These are phyloP conservation scores for Gambusia holbrooki DNA, from an alignment of 2,113 vertebrate species.

Conservation along the genomic window DNA sequence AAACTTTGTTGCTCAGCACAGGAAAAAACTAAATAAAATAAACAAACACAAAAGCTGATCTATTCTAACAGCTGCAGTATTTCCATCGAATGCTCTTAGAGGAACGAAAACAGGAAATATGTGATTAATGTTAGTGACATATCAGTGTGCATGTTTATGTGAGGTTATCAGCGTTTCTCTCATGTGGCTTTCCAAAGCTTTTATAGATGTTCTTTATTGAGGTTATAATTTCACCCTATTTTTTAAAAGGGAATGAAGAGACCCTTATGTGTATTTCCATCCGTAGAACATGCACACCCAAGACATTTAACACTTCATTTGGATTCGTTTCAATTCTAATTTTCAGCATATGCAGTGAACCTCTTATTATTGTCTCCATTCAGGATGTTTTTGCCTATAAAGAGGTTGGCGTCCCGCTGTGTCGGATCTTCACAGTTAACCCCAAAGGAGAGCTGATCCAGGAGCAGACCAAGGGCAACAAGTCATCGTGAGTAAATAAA, in stretches of 20 bases:
- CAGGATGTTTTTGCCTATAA: conserved; percentile 96
- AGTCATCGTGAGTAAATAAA: conserved; percentile 89
- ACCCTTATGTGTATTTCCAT: neutral
- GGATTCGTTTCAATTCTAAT: neutral
- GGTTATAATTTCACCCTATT: neutral
- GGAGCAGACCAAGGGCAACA: conserved; percentile 96
- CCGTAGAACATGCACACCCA: neutral
- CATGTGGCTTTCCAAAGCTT: neutral
- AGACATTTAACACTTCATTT: neutral
- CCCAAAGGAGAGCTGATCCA: conserved; percentile 98
- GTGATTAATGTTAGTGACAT: conserved; percentile 41
- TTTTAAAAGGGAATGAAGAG: neutral
- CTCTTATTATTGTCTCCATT: conserved; percentile 39
- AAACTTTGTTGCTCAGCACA: conserved; percentile 15
- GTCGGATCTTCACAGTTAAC: conserved; percentile 97
- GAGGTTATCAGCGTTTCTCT: neutral
- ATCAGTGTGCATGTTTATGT: conserved; percentile 26
- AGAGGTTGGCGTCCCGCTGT: conserved; percentile 95
- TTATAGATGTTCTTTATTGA: neutral
- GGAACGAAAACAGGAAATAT: conserved; percentile 51
- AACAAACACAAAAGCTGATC: conserved; percentile 10
- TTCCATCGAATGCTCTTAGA: conserved; percentile 36
- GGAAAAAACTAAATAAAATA: conserved; percentile 25
- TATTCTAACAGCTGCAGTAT: conserved; percentile 37
- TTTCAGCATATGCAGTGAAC: neutral